A percentile compares a stretch with the other conserved stretches of the same genome.
phyloP scores from a whole-genome alignment of 2,888 invertebrate genomes.

The Tuta absoluta region DNA sequence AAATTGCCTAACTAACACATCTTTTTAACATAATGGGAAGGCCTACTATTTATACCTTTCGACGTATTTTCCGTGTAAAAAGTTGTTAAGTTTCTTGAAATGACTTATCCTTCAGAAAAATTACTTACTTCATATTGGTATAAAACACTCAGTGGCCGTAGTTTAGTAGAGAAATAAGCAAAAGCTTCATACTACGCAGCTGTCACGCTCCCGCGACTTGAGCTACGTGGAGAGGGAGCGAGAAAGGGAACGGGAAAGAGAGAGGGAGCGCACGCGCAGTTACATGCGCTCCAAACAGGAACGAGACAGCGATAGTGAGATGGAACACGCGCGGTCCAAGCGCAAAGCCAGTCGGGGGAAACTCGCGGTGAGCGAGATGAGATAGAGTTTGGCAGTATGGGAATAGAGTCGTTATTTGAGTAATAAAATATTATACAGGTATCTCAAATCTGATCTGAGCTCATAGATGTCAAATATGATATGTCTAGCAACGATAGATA shows the following conservation, averaged over 20 bases:
- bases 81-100: too few species aligned
- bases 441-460: too few species aligned
- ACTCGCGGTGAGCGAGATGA: conserved; percentile 83
- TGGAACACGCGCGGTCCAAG: conserved; percentile 79
- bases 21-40: too few species aligned
- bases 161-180: too few species aligned
- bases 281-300: conserved; percentile 79
- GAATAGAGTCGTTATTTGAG: conserved; percentile 50
- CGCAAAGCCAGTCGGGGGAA: conserved; percentile 84
- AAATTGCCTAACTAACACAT: too few species aligned
- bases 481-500: not conserved
- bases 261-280: conserved; percentile 78
- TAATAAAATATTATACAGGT: not conserved
- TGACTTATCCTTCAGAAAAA: too few species aligned
- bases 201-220: conserved; percentile 74
- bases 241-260: conserved; percentile 78
- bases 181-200: conserved; percentile 62
- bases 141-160: not conserved
- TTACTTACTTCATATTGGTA: not conserved
- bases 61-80: too few species aligned
- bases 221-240: conserved; percentile 77
- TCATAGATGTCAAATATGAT: too few species aligned
- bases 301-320: conserved; percentile 94
- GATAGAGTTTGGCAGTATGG: conserved; percentile 46
- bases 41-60: too few species aligned